phyloP scores from a whole-genome alignment of 2,113 vertebrate species.

The Bos javanicus region DNA sequence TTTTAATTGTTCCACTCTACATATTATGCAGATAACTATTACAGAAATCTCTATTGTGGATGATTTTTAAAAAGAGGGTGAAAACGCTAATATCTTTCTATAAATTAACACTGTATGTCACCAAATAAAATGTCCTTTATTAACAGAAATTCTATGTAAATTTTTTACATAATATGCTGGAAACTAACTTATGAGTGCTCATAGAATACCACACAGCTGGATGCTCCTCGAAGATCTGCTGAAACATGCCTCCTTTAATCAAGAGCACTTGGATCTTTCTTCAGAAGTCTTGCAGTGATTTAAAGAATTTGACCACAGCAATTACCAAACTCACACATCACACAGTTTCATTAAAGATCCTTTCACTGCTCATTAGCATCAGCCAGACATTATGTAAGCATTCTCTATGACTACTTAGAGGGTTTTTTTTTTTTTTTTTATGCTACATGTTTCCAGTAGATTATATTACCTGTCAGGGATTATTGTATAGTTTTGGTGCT shows the following conservation, averaged over 20 bases:
- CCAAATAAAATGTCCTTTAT: background rate
- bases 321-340: slow-evolving; percentile 15
- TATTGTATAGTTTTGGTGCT: background rate
- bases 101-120: background rate
- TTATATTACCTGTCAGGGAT: background rate
- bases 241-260: background rate
- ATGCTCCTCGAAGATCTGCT: background rate
- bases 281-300: background rate
- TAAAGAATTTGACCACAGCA: slow-evolving; percentile 26
- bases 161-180: background rate
- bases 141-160: background rate
- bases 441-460: background rate
- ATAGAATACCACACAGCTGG: background rate
- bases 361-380: slow-evolving; percentile 43
- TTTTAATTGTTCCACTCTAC: background rate
- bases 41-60: background rate
- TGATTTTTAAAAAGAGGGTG: background rate
- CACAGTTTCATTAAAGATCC: slow-evolving; percentile 20
- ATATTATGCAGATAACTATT: background rate
- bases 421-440: background rate
- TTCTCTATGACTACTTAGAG: background rate
- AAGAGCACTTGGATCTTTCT: background rate
- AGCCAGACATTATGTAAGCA: background rate
- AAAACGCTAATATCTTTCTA: background rate
- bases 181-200: background rate